These are phyloP conservation scores for Donacobius atricapilla DNA, from an alignment of 2,113 vertebrate genomes.

Conservation along the genomic window DNA sequence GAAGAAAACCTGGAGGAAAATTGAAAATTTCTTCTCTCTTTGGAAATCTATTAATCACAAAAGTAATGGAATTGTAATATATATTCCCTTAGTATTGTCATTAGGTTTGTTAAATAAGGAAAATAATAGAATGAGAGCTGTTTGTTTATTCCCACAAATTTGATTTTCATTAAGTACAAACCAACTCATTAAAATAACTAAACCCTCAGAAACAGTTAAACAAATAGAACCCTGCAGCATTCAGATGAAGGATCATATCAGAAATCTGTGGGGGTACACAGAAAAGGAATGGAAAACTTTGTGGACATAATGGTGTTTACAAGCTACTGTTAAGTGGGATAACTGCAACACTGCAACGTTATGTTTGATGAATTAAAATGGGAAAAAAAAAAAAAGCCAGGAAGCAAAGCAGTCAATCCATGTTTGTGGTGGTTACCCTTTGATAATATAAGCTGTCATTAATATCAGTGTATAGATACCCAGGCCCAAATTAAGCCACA, in stretches of 20 bases:
- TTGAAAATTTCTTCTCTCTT: not conserved
- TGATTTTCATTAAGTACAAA: not conserved
- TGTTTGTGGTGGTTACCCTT: not conserved
- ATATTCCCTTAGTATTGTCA: not conserved
- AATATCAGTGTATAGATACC: not conserved
- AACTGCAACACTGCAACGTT: not conserved
- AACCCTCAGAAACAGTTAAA: not conserved
- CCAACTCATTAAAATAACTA: not conserved
- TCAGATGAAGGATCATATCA: not conserved
- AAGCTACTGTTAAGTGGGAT: not conserved
- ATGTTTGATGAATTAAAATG: conserved; percentile 1
- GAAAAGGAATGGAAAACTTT: not conserved
- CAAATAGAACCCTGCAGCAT: not conserved
- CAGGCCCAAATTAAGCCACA: not conserved
- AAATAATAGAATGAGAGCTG: not conserved
- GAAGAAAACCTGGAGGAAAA: not conserved
- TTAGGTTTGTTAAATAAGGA: not conserved
- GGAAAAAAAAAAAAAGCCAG: not conserved
- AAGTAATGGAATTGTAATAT: not conserved
- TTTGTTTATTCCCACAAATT: not conserved
- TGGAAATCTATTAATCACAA: not conserved
- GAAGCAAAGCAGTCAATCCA: not conserved
- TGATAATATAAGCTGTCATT: not conserved
- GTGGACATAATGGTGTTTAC: not conserved
- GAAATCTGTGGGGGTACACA: not conserved